phyloP scores from a whole-genome alignment of 2,888 invertebrate genomes.

The Drosophila birchii region DNA sequence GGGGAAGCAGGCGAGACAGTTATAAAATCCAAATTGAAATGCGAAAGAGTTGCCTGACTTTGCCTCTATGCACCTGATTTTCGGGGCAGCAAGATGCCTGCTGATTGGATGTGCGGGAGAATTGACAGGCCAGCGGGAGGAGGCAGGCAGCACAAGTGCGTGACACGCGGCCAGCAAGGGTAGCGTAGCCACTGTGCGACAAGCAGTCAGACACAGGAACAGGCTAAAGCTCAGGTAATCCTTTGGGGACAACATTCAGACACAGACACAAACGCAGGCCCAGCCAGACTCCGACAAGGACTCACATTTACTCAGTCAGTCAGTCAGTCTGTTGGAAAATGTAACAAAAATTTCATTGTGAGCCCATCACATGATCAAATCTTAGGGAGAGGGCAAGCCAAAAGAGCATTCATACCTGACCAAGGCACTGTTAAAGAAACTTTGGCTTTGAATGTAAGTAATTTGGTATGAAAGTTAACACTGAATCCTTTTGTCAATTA shows the following conservation, averaged over 20 bases:
- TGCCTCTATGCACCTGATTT: constrained; percentile 25
- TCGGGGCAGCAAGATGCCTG: background rate
- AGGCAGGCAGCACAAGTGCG: constrained; percentile 56
- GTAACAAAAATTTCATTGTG: constrained; percentile 62
- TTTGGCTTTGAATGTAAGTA: background rate
- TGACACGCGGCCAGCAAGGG: constrained; percentile 50
- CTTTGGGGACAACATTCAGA: constrained; percentile 65
- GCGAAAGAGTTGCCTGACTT: constrained; percentile 39
- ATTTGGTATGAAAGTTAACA: background rate
- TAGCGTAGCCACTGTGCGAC: constrained; percentile 11
- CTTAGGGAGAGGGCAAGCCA: constrained; percentile 23
- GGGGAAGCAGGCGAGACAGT: constrained; percentile 28
- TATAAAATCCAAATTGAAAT: constrained; percentile 64
- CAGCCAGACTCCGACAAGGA: constrained; percentile 23
- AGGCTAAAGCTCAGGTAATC: constrained; percentile 76
- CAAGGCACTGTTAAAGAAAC: constrained; percentile 8
- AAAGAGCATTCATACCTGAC: constrained; percentile 22
- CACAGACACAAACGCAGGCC: constrained; percentile 30
- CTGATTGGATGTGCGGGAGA: constrained; percentile 41
- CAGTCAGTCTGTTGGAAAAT: constrained; percentile 43
- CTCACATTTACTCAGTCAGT: constrained; percentile 3
- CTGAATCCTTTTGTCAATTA: too few species aligned
- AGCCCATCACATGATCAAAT: constrained; percentile 56
- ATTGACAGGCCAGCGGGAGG: constrained; percentile 58
- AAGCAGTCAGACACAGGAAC: constrained; percentile 54